Percentiles rank a stretch among this genome's conserved stretches.
Evolutionary conservation across 2,797 vertebrate genomes (phyloP).

Genomic region (Vespertilio murinus): DNA sequence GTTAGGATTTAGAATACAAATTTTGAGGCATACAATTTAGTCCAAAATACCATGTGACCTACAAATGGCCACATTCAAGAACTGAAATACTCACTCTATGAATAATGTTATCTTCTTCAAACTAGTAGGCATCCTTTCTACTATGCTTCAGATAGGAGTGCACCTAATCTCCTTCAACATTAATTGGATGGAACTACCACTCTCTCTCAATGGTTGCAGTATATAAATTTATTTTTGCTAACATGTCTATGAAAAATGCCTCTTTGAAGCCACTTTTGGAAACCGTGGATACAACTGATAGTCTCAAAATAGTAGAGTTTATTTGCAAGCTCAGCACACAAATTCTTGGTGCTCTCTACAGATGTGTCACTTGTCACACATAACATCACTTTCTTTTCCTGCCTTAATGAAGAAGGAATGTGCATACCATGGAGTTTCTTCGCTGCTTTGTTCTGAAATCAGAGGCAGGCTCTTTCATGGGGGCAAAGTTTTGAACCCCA

Average conservation of each 20-base stretch:
- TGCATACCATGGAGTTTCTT: background rate
- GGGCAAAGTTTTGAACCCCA: background rate
- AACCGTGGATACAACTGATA: background rate
- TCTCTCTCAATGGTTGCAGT: background rate
- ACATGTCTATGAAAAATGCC: background rate
- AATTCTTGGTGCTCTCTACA: background rate
- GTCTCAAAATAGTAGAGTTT: background rate
- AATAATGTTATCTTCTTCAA: background rate
- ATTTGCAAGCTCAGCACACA: background rate
- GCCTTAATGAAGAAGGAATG: background rate
- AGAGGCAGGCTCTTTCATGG: background rate
- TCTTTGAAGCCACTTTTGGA: background rate
- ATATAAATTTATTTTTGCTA: background rate
- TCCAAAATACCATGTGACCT: background rate
- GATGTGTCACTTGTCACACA: background rate
- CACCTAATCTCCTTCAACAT: background rate
- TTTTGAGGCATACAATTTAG: background rate
- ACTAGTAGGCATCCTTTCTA: background rate
- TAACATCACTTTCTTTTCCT: background rate
- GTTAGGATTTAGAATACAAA: background rate
- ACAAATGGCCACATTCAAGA: background rate
- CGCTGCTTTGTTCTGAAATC: constrained; percentile 17
- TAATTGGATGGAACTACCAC: background rate
- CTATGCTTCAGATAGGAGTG: background rate
- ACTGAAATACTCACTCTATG: background rate